phyloP scores from a whole-genome alignment of 2,888 invertebrate species.

The Lasioglossum morio region DNA sequence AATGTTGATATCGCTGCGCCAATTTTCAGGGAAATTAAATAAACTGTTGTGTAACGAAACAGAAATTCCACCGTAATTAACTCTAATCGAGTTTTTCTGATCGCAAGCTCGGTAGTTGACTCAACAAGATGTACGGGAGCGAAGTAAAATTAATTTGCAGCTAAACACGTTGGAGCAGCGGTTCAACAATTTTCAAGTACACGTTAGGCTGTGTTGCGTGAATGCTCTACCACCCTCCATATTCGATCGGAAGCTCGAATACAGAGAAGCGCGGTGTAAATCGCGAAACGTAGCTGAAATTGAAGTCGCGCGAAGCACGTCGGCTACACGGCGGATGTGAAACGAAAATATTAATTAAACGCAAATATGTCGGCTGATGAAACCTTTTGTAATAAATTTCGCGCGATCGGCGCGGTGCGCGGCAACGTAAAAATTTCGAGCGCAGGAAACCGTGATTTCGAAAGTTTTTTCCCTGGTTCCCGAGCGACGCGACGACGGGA shows the following conservation, averaged over 20 bases:
- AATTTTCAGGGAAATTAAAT: neutral
- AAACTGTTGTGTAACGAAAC: neutral
- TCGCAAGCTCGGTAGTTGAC: neutral
- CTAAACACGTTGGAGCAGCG: neutral
- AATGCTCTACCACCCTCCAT: too few relatives aligned
- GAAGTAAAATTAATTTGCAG: neutral
- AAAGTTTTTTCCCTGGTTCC: neutral
- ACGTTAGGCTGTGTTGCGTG: neutral
- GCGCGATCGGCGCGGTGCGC: too few relatives aligned
- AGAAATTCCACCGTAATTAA: neutral
- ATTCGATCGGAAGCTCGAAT: neutral
- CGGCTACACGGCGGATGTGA: neutral
- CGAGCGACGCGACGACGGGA: too few relatives aligned
- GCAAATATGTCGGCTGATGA: constrained; percentile 7
- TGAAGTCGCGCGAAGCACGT: neutral
- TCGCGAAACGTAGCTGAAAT: neutral
- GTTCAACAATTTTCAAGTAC: neutral
- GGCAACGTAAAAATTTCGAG: too few relatives aligned
- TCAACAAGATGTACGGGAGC: neutral
- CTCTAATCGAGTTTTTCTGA: neutral
- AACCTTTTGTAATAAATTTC: neutral
- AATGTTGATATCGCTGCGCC: neutral
- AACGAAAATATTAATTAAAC: constrained; percentile 18
- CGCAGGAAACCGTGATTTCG: neutral
- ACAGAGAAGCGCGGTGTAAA: neutral